Evolutionary conservation across 2,113 vertebrate species (phyloP), one percentile per base, ranked within the genome.

Genomic region (Ochotona curzoniae): DNA sequence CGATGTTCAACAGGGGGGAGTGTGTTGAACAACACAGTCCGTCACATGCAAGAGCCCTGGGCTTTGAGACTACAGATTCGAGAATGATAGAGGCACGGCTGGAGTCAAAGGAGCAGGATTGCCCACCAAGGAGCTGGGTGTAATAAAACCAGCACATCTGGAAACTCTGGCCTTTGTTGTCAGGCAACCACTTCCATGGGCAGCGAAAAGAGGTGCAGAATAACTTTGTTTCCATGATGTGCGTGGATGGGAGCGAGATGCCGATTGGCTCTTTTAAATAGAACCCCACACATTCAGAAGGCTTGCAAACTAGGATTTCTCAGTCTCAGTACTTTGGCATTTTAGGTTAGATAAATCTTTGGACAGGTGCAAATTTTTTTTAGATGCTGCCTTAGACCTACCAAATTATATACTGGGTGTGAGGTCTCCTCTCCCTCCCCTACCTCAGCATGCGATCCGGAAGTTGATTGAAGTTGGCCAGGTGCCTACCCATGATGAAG

Each of bases 51-150:
- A 17, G 61, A 73, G 7, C 90, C 12, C 23, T 5, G 35, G 23
- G 23, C 70, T 15, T 63, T 73, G 57, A 51, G 38, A 84, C 28
- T 32, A 70, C 49, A 64, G 69, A 92, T 92, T 63, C 69, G 44
- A 74, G 57, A 78, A 76, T 10, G 47, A 61, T 30, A 67, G 44
- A 18, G 21, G 13, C 64, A 60, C n/a, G 83, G 17, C 12, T 64
- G 63, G 93, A 60, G n/a, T 61, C 78, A 67, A 85, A 78, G 44
- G 38, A 90, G 11, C 80, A 92, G 35, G 61, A 76, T 8, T 85
- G 38, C 4, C 15, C 35, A 76, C 7, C 0, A 32, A 38, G 64
- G 49, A 84, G 8, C 32, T 23, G 57, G 81, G 28, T 7, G 78
- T 38, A 44, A 60, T 64, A 75, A 67, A 12, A 20, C 93, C 90